A percentile compares a stretch with the other conserved stretches of the same genome.
phyloP scores from a whole-genome alignment of 2,797 vertebrate genomes.

The Scyliorhinus canicula region DNA sequence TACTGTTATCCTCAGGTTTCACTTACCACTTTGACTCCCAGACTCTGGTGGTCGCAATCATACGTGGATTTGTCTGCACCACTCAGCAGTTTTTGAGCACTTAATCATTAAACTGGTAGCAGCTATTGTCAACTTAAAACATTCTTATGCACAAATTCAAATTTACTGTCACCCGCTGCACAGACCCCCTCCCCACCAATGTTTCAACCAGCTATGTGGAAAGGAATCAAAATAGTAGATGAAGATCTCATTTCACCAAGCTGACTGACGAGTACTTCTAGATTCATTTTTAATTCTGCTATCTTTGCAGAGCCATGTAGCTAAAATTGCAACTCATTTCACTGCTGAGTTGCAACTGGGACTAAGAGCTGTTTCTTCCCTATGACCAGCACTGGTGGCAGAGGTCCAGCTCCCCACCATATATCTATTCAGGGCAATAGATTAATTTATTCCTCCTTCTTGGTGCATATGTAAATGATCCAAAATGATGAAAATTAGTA shows the following conservation, averaged over 20 bases:
- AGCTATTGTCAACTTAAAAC: not conserved
- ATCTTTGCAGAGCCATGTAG: not conserved
- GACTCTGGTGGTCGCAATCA: not conserved
- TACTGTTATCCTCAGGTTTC: not conserved
- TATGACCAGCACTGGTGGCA: not conserved
- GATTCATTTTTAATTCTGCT: not conserved
- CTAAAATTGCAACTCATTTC: conserved; percentile 1
- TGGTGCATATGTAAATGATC: not conserved
- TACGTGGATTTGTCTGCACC: not conserved
- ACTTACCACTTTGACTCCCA: not conserved
- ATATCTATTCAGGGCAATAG: not conserved
- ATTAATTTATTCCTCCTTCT: not conserved
- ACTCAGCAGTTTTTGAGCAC: not conserved
- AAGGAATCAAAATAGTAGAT: not conserved
- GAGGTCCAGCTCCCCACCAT: not conserved
- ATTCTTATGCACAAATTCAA: not conserved
- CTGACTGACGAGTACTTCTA: not conserved
- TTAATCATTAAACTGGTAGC: not conserved
- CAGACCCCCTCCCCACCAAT: not conserved
- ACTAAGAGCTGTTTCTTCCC: not conserved
- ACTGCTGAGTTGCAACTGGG: not conserved
- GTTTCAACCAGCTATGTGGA: not conserved
- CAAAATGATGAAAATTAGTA: not conserved
- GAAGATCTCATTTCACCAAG: not conserved
- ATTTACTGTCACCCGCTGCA: not conserved